Conservation (phyloP, 2,888 invertebrate genomes). For the Hedychridium roseum region DNA sequence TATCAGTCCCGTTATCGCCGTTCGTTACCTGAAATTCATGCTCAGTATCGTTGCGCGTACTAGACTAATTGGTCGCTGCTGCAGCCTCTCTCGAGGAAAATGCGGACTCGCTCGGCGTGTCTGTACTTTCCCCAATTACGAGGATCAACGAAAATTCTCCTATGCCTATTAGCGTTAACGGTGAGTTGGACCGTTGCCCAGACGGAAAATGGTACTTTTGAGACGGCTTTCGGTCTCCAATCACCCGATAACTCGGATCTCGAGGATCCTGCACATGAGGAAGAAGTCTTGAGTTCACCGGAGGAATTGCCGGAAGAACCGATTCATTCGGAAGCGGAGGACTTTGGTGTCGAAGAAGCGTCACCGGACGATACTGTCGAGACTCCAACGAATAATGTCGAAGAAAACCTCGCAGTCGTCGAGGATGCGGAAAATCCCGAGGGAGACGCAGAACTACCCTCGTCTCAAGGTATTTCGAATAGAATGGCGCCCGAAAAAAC, state of each 20-base stretch:
- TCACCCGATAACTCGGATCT: constrained; percentile 13
- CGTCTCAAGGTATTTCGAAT: constrained; percentile 19
- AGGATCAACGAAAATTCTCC: neutral
- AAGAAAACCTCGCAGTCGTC: neutral
- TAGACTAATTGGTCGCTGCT: constrained; percentile 33
- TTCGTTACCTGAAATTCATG: constrained; percentile 26
- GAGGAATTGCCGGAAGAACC: neutral
- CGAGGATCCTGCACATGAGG: neutral
- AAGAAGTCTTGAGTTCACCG: neutral
- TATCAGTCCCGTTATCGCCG: constrained; percentile 46
- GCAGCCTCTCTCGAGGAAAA: constrained; percentile 18
- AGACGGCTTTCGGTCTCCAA: constrained; percentile 41
- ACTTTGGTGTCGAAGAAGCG: constrained; percentile 28
- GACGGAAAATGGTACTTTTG: constrained; percentile 35
- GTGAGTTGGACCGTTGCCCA: constrained; percentile 12
- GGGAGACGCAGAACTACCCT: neutral
- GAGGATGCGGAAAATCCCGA: too few species aligned
- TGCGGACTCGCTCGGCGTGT: constrained; percentile 23
- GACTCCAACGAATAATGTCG: neutral
- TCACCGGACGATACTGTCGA: neutral
- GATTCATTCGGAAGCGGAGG: constrained; percentile 32
- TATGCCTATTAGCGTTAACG: constrained; percentile 4
- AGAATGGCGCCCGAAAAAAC: constrained; percentile 30
- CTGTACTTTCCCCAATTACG: constrained; percentile 1
- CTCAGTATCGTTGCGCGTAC: constrained; percentile 36